Evolutionary conservation across 2,888 invertebrate genomes (phyloP).

Genomic region (Cerastoderma edule): DNA sequence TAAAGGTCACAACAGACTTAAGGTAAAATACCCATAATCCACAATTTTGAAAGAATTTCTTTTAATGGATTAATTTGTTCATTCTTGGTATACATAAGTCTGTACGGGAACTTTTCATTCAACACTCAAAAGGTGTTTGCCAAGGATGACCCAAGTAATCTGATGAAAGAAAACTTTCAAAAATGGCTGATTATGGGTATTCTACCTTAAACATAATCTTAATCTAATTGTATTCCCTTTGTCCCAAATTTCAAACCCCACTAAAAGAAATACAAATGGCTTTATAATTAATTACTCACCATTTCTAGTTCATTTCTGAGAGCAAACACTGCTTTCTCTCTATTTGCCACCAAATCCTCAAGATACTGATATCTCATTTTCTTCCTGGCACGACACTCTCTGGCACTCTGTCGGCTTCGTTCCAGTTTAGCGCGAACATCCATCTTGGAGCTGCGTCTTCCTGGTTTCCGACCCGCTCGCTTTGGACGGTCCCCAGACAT

Average conservation of each 20-base stretch:
- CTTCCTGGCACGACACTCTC: constrained; percentile 98
- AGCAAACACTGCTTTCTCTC: constrained; percentile 95
- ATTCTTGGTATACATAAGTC: no score
- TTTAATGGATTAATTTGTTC: no score
- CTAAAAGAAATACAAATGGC: neutral
- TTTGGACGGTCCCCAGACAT: constrained; percentile 69
- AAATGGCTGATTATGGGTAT: neutral
- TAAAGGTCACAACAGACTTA: no score
- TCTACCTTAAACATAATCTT: neutral
- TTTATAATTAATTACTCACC: constrained; percentile 85
- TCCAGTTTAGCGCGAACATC: constrained; percentile 98
- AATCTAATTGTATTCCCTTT: neutral
- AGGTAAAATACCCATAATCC: no score
- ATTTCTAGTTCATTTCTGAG: constrained; percentile 95
- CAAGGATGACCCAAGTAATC: neutral
- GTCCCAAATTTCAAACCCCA: neutral
- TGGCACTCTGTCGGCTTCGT: constrained; percentile 97
- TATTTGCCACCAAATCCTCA: constrained; percentile 96
- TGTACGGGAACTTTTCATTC: neutral
- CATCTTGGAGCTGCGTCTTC: constrained; percentile 93
- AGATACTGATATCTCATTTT: constrained; percentile 98
- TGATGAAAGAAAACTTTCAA: neutral
- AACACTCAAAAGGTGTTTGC: neutral
- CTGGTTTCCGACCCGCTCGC: constrained; percentile 85
- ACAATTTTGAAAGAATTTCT: no score